Conservation (phyloP, 2,888 invertebrate species). For the Chydorus sphaericus region DNA sequence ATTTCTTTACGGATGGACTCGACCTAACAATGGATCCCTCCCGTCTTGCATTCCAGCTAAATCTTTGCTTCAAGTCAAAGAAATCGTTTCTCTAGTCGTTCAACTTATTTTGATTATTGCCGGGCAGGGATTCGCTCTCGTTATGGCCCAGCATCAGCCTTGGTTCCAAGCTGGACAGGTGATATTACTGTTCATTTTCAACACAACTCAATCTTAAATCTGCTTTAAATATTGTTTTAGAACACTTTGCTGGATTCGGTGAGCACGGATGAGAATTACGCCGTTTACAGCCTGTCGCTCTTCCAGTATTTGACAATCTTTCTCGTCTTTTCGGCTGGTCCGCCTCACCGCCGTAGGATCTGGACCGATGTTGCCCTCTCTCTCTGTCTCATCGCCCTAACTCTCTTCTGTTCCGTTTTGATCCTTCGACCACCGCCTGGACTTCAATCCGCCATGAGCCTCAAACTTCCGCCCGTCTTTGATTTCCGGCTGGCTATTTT, state of each 20-base stretch:
- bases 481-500: slow-evolving; percentile 8
- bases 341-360: slow-evolving; percentile 1
- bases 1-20: background rate
- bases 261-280: slow-evolving; percentile 6
- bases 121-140: background rate
- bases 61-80: background rate
- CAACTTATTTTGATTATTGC: background rate
- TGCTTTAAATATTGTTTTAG: too few relatives aligned
- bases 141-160: background rate
- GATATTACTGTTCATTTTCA: too few relatives aligned
- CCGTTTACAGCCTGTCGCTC: slow-evolving; percentile 7
- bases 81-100: background rate
- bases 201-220: too few relatives aligned
- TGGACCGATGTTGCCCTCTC: slow-evolving; percentile 1
- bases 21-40: background rate
- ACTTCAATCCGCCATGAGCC: background rate
- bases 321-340: background rate
- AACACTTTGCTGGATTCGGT: too few relatives aligned
- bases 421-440: background rate
- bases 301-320: slow-evolving; percentile 9
- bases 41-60: background rate
- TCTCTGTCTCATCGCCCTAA: background rate
- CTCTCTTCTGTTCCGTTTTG: background rate
- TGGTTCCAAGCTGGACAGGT: too few relatives aligned
- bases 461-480: slow-evolving; percentile 6